A percentile compares a stretch with the other conserved stretches of the same genome.
Conservation (phyloP, 64 coral and sea anemone genomes). For the Pachyseris speciosa region DNA sequence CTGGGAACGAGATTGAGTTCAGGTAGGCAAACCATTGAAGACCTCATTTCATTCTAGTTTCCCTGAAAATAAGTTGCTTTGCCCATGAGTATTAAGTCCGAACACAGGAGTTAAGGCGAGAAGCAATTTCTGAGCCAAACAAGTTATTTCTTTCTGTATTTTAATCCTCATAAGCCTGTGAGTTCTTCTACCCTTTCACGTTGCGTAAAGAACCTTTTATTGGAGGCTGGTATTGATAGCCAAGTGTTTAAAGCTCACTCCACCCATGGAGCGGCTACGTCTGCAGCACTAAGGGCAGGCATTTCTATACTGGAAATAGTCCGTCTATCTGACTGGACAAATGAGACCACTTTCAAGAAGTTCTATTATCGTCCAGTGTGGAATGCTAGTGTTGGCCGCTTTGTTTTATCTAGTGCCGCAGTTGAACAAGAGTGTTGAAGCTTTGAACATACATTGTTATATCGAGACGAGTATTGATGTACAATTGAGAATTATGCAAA, state of each 20-base stretch:
- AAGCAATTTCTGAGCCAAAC: background rate
- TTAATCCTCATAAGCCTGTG: constrained; percentile 49
- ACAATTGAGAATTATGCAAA: constrained; percentile 64
- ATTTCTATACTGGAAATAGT: constrained; percentile 3
- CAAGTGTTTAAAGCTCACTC: constrained; percentile 46
- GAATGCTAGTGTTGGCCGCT: background rate
- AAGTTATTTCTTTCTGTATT: constrained; percentile 45
- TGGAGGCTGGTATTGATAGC: background rate
- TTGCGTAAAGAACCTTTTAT: constrained; percentile 22
- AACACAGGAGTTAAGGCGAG: background rate
- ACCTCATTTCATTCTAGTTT: constrained; percentile 62
- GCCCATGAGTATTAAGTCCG: constrained; percentile 24
- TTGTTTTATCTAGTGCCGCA: background rate
- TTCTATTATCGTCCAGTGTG: constrained; percentile 34
- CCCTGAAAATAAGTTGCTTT: constrained; percentile 12
- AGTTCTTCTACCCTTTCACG: constrained; percentile 6
- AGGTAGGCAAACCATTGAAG: constrained; percentile 26
- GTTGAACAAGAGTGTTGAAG: background rate
- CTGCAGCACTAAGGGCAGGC: constrained; percentile 19
- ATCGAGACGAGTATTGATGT: constrained; percentile 54
- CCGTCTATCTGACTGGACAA: constrained; percentile 27
- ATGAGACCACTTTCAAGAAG: constrained; percentile 15
- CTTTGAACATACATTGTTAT: constrained; percentile 64
- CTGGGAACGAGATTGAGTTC: too few species aligned
- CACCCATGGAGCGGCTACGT: background rate